Evolutionary conservation across 2,797 vertebrate species (phyloP).

Genomic region (Pangasius sanitwongsei): DNA sequence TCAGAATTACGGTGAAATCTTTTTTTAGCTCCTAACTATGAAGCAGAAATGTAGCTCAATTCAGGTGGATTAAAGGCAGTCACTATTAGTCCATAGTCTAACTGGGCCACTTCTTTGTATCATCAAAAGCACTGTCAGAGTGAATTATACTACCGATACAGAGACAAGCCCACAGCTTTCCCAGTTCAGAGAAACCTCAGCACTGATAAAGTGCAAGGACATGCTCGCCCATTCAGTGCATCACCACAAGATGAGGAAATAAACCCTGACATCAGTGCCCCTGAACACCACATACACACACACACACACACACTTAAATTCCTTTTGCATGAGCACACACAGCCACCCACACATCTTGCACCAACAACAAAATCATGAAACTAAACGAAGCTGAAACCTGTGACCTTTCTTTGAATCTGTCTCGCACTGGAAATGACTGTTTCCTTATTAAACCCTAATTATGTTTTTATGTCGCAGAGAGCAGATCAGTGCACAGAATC

Average conservation of each 20-base stretch:
- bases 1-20: not conserved
- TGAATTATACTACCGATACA: conserved; percentile 41
- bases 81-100: conserved; percentile 7
- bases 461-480: conserved; percentile 71
- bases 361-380: conserved; percentile 45
- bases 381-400: conserved; percentile 45
- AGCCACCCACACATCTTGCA: not conserved
- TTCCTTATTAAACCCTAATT: conserved; percentile 66
- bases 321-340: conserved; percentile 30
- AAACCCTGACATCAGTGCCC: conserved; percentile 20
- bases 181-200: conserved; percentile 13
- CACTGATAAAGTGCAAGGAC: conserved; percentile 28
- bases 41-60: conserved; percentile 12
- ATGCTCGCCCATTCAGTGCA: conserved; percentile 4
- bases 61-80: conserved; percentile 33
- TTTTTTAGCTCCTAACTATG: too few species aligned
- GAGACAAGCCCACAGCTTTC: conserved; percentile 39
- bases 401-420: conserved; percentile 55
- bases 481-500: conserved; percentile 73
- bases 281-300: conserved; percentile 51
- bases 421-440: conserved; percentile 60
- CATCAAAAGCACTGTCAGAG: conserved; percentile 40
- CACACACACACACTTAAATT: conserved; percentile 10
- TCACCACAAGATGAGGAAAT: conserved; percentile 16
- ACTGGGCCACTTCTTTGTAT: conserved; percentile 46